phyloP scores from a whole-genome alignment of 2,797 vertebrate genomes.

The Urocyon cinereoargenteus region DNA sequence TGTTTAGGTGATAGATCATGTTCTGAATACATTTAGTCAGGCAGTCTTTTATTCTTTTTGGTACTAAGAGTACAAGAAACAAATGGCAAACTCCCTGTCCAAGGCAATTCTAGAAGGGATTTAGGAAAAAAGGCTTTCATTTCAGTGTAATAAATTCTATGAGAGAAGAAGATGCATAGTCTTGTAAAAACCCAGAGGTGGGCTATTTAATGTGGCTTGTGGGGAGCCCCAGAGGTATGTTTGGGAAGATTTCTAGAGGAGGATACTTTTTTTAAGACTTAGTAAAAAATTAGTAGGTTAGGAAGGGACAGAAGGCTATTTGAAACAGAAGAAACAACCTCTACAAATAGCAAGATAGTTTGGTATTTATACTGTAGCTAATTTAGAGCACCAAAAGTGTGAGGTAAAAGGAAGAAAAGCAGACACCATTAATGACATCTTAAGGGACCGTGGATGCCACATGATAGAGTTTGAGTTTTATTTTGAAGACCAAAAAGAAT shows the following conservation, averaged over 20 bases:
- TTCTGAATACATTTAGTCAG: not conserved
- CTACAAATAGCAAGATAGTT: not conserved
- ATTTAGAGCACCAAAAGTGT: not conserved
- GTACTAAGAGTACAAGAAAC: not conserved
- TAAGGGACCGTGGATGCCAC: not conserved
- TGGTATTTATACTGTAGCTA: not conserved
- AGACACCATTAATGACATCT: not conserved
- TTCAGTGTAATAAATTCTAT: not conserved
- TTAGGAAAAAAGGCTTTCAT: not conserved
- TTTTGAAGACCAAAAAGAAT: not conserved
- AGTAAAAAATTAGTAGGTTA: not conserved
- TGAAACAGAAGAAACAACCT: not conserved
- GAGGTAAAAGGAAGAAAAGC: not conserved
- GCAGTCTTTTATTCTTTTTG: not conserved
- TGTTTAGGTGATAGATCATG: not conserved
- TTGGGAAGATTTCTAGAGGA: not conserved
- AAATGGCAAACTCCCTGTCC: not conserved
- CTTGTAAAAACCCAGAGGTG: not conserved
- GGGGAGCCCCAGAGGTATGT: not conserved
- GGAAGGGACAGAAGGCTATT: not conserved
- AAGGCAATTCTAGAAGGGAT: slow-evolving; percentile 12
- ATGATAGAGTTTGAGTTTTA: not conserved
- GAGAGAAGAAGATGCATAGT: not conserved
- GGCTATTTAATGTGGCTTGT: not conserved
- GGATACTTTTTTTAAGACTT: not conserved